Base-by-base conservation (phyloP, 2,888 invertebrate genomes). In the Alviniconcha strummeri region DNA sequence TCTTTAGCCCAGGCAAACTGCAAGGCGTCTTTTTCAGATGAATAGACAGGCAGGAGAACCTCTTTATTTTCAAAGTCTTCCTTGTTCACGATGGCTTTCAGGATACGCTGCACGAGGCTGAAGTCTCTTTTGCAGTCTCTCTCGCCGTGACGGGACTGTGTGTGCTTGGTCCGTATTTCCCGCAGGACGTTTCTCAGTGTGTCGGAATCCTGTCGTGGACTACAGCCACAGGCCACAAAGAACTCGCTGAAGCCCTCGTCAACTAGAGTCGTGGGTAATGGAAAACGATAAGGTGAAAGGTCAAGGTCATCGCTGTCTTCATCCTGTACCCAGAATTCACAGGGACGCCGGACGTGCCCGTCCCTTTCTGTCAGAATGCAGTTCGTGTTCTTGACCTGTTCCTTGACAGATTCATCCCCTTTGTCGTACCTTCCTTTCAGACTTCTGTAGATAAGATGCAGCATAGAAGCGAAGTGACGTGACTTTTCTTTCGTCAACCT, bases 201-300 rank as follows among this genome's bases (percentile, higher is more conserved):
- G 52, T 11, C 67, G 19, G 19, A 19, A 19, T 76, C 82, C 17
- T 75, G 76, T 5, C 36, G 3, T 11, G 17, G 64, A 6, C 55
- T 17, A 52, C 82, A 76, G 13, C 82, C 75, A 11, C 67, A 67
- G 36, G 67, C 36, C 36, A 74, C n/a, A 15, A 82, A 82, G 17
- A 82, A 67, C 2, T 76, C 82, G 13, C 11, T 19, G 17, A 82
- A n/a, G 17, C 19, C 75, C 17, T 75, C 82, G 11, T 67, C 56
- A 5, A 67, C 19, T 1, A 76, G 82, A n/a, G n/a, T 64, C 13
- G 67, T 15, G 54, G 82, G 82, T 2, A 82, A 76, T n/a, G 64
- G 82, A 19, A 56, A 82, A 15, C 76, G 55, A n/a, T 67, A 67
- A 3, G 82, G 76, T 2, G 54, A 4, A 17, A 82, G 15, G 7